Conservation (phyloP, 2,797 vertebrate genomes). For the Lithobates sylvaticus region DNA sequence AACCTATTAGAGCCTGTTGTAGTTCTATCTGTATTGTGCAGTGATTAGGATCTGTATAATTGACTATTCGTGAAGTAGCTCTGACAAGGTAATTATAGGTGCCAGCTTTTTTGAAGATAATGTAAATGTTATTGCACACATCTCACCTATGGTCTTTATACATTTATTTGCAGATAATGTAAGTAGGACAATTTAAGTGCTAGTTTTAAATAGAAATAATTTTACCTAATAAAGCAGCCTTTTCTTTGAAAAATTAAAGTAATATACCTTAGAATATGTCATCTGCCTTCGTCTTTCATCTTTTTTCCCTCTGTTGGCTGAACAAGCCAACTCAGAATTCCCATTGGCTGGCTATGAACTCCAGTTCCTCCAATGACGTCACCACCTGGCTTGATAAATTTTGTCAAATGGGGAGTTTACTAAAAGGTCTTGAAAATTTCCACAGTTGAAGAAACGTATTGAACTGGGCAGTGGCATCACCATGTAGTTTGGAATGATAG, state of each 20-base stretch:
- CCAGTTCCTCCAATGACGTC: too few relatives aligned
- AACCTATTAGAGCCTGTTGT: conserved; percentile 38
- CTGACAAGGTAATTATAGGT: conserved; percentile 42
- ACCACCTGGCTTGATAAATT: too few relatives aligned
- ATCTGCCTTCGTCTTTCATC: too few relatives aligned
- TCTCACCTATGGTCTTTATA: conserved; percentile 29
- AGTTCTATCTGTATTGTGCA: conserved; percentile 38
- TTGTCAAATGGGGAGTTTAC: too few relatives aligned
- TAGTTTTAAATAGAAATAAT: conserved; percentile 34
- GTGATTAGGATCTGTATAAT: conserved; percentile 49
- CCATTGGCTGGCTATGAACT: too few relatives aligned
- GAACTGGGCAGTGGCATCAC: too few relatives aligned
- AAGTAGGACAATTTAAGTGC: conserved; percentile 58
- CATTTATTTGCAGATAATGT: conserved; percentile 60
- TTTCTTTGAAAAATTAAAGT: conserved; percentile 2
- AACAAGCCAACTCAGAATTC: too few relatives aligned
- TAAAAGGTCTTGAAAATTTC: too few relatives aligned
- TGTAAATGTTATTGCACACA: conserved; percentile 32
- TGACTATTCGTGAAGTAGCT: conserved; percentile 30
- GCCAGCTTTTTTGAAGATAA: conserved; percentile 33
- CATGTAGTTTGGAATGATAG: too few relatives aligned
- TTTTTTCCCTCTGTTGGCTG: too few relatives aligned
- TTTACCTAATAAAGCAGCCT: neutral
- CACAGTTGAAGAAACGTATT: too few relatives aligned
- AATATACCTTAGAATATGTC: too few relatives aligned